These are phyloP conservation scores for Caenorhabditis sp. DNA, from an alignment of 2,888 invertebrate genomes.

Conservation along the genomic window DNA sequence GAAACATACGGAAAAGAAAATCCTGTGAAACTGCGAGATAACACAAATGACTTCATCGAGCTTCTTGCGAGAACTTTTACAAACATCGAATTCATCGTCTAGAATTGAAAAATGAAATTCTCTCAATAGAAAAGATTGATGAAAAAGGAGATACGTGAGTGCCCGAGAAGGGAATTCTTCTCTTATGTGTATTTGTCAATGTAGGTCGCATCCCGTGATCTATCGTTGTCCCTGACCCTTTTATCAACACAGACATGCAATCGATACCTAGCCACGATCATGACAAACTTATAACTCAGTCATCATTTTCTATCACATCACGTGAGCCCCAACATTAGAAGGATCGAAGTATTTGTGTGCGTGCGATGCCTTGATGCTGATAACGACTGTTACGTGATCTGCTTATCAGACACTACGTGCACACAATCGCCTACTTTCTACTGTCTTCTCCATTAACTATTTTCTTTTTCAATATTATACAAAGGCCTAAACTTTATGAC, in stretches of 20 bases:
- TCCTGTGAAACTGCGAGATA: conserved; percentile 17
- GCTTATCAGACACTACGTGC: conserved; percentile 51
- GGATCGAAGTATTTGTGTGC: conserved; percentile 27
- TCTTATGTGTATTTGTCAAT: conserved; percentile 4
- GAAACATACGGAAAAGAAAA: conserved; percentile 26
- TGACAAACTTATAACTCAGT: neutral
- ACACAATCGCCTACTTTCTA: neutral
- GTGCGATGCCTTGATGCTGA: conserved; percentile 22
- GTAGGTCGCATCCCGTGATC: conserved; percentile 51
- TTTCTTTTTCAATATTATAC: too few species aligned
- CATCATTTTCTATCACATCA: conserved; percentile 29
- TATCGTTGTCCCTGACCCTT: conserved; percentile 48
- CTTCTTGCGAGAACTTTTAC: conserved; percentile 12
- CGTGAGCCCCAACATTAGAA: conserved; percentile 34
- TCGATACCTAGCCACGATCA: neutral
- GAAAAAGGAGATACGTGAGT: conserved; percentile 14
- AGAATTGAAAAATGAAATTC: conserved; percentile 11
- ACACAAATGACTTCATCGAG: neutral
- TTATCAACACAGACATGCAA: conserved; percentile 1
- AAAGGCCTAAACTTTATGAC: too few species aligned
- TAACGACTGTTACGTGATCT: conserved; percentile 43
- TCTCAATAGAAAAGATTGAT: neutral
- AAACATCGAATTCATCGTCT: conserved; percentile 35
- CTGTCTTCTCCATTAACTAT: conserved; percentile 3
- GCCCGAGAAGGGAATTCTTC: neutral